A percentile compares a stretch with the other conserved stretches of the same genome.
Conservation (phyloP, 2,888 invertebrate genomes). For the Orthonychiurus folsomi region DNA sequence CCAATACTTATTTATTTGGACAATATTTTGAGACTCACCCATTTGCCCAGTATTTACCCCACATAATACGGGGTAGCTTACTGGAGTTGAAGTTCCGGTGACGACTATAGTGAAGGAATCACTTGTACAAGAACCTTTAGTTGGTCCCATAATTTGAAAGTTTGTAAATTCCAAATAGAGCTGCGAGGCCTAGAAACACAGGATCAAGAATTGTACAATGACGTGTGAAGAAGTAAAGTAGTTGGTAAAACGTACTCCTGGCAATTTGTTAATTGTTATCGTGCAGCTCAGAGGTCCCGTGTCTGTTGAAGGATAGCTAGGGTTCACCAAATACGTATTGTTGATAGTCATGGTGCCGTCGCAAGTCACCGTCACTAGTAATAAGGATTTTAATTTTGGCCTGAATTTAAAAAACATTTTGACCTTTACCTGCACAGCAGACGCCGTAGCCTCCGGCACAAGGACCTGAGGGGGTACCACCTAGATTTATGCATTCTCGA, state of each 20-base stretch:
- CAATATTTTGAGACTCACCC: too few species aligned
- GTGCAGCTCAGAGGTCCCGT: conserved; percentile 59
- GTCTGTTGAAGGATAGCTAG: conserved; percentile 62
- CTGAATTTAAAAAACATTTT: not conserved
- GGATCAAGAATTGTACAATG: conserved; percentile 43
- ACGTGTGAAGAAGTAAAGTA: conserved; percentile 6
- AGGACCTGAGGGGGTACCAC: conserved; percentile 61
- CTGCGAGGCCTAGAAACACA: conserved; percentile 49
- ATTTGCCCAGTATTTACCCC: conserved; percentile 74
- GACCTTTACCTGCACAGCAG: conserved; percentile 68
- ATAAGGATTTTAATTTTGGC: not conserved
- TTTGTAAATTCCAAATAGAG: conserved; percentile 68
- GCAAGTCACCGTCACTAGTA: conserved; percentile 61
- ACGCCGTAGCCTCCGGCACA: conserved; percentile 68
- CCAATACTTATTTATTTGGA: too few species aligned
- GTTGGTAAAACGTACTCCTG: conserved; percentile 50
- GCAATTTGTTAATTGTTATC: conserved; percentile 62
- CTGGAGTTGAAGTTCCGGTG: conserved; percentile 54
- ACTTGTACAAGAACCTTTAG: conserved; percentile 59
- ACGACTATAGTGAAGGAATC: conserved; percentile 64
- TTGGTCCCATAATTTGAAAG: conserved; percentile 61
- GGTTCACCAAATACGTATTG: conserved; percentile 75
- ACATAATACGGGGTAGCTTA: conserved; percentile 55
- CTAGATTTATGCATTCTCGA: conserved; percentile 60
- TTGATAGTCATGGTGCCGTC: conserved; percentile 60